Percentiles rank a stretch among this genome's conserved stretches.
These are phyloP conservation scores for Heteropelma amictum DNA, from an alignment of 2,888 invertebrate genomes.

Conservation along the genomic window DNA sequence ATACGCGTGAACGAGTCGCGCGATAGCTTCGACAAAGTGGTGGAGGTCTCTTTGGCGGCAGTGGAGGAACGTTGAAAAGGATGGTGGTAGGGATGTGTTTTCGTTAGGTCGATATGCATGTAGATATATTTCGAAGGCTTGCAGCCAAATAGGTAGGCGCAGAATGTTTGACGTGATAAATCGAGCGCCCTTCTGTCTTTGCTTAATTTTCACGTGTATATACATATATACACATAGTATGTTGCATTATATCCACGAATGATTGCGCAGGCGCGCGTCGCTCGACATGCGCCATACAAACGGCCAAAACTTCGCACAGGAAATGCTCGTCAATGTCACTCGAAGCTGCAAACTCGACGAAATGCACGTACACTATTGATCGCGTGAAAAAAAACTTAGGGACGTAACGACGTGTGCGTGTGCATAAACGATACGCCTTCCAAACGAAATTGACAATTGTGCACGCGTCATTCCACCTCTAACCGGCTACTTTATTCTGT, in stretches of 20 bases:
- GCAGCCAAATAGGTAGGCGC: background rate
- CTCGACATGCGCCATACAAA: conserved; percentile 26
- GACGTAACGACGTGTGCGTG: no score
- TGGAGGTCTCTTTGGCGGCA: conserved; percentile 29
- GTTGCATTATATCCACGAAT: background rate
- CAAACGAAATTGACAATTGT: no score
- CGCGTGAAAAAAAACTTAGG: background rate
- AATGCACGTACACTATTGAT: background rate
- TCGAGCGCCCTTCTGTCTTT: background rate
- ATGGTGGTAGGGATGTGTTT: conserved; percentile 32
- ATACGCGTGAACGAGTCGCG: conserved; percentile 35
- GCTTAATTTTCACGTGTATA: background rate
- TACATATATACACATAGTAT: background rate
- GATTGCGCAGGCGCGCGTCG: conserved; percentile 35
- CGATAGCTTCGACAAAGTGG: conserved; percentile 18
- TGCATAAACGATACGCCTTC: no score
- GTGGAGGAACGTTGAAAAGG: conserved; percentile 37
- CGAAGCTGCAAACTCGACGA: background rate
- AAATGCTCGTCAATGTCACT: background rate
- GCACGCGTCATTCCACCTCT: no score
- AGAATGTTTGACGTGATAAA: background rate
- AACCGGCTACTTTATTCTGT: no score
- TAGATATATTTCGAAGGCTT: background rate
- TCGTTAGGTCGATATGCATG: background rate
- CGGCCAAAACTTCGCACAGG: conserved; percentile 4